phyloP scores from a whole-genome alignment of 53 echinoderm and acorn worm genomes.

The Arbacia lixula region DNA sequence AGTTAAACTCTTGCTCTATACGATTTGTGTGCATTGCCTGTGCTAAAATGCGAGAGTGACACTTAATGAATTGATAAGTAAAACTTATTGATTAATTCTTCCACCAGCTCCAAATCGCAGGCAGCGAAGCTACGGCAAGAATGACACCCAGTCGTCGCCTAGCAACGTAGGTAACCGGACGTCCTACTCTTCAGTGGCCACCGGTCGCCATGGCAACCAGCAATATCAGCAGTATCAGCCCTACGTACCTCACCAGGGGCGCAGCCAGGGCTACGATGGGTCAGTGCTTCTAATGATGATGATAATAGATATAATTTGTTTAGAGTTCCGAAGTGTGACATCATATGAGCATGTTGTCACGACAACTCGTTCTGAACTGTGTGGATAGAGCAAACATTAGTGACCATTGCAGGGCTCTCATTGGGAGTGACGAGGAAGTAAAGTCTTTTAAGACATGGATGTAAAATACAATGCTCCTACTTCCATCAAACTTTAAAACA shows the following conservation, averaged over 20 bases:
- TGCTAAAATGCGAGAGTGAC: no score
- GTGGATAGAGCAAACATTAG: no score
- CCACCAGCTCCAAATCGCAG: conserved; percentile 86
- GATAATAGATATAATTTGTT: no score
- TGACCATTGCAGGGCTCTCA: no score
- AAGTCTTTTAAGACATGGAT: neutral
- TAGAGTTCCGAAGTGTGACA: no score
- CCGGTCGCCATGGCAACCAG: conserved; percentile 43
- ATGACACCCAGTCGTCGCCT: conserved; percentile 75
- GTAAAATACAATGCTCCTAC: neutral
- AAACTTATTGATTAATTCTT: no score
- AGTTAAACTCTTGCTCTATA: no score
- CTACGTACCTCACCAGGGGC: conserved; percentile 90
- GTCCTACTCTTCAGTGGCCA: conserved; percentile 52
- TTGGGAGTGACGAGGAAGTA: neutral
- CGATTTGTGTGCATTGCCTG: no score
- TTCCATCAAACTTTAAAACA: no score
- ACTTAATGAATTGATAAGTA: no score
- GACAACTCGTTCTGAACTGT: no score
- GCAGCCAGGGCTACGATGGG: conserved; percentile 52
- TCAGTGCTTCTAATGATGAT: neutral
- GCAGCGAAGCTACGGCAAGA: conserved; percentile 79
- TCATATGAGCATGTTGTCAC: no score
- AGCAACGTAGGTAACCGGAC: conserved; percentile 67
- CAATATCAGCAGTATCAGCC: conserved; percentile 93